These are phyloP conservation scores for Caretta caretta DNA, from an alignment of 2,113 vertebrate species.

Conservation along the genomic window DNA sequence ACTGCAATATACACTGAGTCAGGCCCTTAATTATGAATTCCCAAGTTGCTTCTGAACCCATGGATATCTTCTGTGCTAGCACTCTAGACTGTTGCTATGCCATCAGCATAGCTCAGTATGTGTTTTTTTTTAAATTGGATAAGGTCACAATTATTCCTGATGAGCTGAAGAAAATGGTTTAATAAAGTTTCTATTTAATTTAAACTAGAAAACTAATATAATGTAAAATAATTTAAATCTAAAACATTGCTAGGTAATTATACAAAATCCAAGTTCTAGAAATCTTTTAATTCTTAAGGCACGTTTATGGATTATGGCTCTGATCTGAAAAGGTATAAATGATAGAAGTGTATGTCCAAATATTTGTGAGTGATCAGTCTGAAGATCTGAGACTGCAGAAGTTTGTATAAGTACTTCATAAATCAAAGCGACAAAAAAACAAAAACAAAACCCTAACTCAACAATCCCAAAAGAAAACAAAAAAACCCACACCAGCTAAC, in stretches of 20 bases:
- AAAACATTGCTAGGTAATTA: not conserved
- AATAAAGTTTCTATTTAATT: not conserved
- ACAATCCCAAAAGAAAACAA: not conserved
- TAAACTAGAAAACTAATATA: not conserved
- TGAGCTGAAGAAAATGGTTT: not conserved
- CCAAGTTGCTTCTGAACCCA: not conserved
- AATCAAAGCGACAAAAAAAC: not conserved
- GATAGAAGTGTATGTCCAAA: slow-evolving; percentile 16
- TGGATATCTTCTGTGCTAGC: not conserved
- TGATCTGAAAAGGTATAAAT: not conserved
- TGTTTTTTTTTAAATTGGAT: not conserved
- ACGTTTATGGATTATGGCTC: not conserved
- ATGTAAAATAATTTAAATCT: not conserved
- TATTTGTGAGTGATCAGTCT: slow-evolving; percentile 18
- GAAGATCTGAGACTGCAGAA: slow-evolving; percentile 36
- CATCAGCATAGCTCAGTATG: not conserved
- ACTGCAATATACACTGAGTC: not conserved
- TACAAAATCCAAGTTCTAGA: not conserved
- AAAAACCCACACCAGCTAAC: not conserved
- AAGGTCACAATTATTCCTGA: not conserved
- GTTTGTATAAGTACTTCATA: slow-evolving; percentile 9
- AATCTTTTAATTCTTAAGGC: not conserved
- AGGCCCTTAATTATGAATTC: not conserved
- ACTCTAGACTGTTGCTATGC: not conserved
- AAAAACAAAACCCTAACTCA: not conserved